These are phyloP conservation scores for Poecilia picta DNA, from an alignment of 2,797 vertebrate species.

Conservation along the genomic window DNA sequence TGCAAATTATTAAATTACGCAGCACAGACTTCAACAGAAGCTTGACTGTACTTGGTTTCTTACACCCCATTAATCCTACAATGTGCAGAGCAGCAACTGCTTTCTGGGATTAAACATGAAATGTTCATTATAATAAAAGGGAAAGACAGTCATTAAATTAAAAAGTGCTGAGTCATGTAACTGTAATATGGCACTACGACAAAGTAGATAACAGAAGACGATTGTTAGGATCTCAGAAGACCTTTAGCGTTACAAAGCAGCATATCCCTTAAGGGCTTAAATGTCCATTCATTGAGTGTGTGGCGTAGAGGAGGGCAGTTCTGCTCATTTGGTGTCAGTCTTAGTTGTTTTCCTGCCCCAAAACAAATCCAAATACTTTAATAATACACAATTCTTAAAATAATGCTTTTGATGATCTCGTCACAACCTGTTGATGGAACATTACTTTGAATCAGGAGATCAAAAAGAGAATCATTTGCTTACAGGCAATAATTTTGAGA, in stretches of 20 bases:
- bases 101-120: conserved; percentile 11
- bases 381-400: neutral
- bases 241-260: neutral
- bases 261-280: neutral
- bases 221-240: neutral
- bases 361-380: neutral
- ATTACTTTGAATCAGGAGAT: neutral
- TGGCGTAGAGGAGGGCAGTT: neutral
- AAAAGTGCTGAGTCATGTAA: conserved; percentile 30
- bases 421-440: neutral
- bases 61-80: neutral
- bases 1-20: conserved; percentile 36
- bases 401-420: neutral
- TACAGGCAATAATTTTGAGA: neutral
- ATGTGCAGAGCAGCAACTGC: neutral
- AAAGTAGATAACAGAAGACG: conserved; percentile 2
- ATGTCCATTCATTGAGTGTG: neutral
- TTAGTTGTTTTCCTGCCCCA: neutral
- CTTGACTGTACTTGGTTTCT: neutral
- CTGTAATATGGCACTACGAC: neutral
- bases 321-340: neutral
- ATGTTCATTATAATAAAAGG: conserved; percentile 19
- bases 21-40: conserved; percentile 6
- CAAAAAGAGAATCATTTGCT: neutral
- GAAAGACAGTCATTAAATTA: conserved; percentile 10